Evolutionary conservation across 2,797 vertebrate species (phyloP), one percentile per base, ranked within the genome.

Genomic region (Rhynchotus rufescens): DNA sequence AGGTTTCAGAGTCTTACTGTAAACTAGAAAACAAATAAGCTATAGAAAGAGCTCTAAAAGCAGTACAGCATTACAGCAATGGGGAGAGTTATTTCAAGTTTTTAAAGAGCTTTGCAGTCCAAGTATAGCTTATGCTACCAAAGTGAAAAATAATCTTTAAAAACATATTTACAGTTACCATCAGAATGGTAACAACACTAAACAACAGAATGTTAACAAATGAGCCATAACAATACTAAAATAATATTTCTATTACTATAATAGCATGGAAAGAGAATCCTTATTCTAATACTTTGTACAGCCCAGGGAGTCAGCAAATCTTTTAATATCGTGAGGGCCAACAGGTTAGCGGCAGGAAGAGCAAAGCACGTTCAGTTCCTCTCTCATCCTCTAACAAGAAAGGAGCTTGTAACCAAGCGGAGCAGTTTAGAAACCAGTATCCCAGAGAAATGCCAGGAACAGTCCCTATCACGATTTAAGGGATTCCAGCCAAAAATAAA

Each of bases 241-340:
- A 89, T 69, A 73, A 49, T 65, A 95, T 85, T 96, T 96, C 87
- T 89, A 97, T 26, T 66, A 47, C 10, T 47, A 47, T 21, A 47
- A 47, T 22, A 47, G 21, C 45, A 47, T 21, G 20, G 20, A 47
- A 21, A 22, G 45, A 47, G 45, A 47, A 47, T 47, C 45, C 45
- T 47, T 47, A 47, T 47, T 47, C 45, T 47, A 22, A 22, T 47
- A 19, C 45, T 21, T 47, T 47, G 47, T 23, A 13, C 10, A 49
- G 22, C 23, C 47, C 22, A 49, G 11, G 47, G 47, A 49, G 47
- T 12, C 47, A 49, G 54, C 16, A 80, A 80, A 72, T 54, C 59
- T 68, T 78, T 65, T 40, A 23, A 28, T 12, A 1, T 59, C 42
- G 61, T 3, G 16, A 78, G n/a, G 32, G 57, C 6, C 21, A 51